Evolutionary conservation across 2,797 vertebrate species (phyloP).

Genomic region (Lerista edwardsae): DNA sequence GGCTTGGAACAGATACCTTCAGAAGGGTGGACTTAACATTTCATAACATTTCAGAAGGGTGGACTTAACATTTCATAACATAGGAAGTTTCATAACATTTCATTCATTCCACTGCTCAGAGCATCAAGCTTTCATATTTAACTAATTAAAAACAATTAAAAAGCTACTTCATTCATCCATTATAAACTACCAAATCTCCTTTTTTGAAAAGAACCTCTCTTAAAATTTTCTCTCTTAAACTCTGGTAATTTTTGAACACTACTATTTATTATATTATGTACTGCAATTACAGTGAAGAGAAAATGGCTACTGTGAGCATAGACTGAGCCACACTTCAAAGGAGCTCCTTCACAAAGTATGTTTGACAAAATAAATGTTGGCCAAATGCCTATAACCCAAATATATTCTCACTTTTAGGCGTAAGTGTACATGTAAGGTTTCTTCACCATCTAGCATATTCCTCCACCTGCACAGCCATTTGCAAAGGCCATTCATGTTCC

Average conservation of each 20-base stretch:
- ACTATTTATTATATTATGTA: too few species aligned
- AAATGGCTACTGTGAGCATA: too few species aligned
- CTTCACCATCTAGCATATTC: too few species aligned
- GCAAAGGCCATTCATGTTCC: neutral
- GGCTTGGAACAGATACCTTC: neutral
- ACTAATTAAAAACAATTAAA: neutral
- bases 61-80: neutral
- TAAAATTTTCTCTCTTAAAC: too few species aligned
- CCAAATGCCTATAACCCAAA: neutral
- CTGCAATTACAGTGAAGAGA: too few species aligned
- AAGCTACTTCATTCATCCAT: neutral
- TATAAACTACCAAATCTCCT: neutral
- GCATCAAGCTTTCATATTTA: neutral
- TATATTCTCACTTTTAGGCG: neutral
- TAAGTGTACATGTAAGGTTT: neutral
- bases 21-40: neutral
- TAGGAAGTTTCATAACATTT: neutral
- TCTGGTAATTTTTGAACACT: neutral
- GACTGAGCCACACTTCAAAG: neutral
- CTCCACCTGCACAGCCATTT: neutral
- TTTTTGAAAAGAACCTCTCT: neutral
- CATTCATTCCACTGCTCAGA: neutral
- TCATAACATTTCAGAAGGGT: neutral
- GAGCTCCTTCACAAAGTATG: neutral
- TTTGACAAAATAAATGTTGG: neutral